Evolutionary conservation across 2,113 vertebrate species (phyloP).

Genomic region (Stigmatopora argus): DNA sequence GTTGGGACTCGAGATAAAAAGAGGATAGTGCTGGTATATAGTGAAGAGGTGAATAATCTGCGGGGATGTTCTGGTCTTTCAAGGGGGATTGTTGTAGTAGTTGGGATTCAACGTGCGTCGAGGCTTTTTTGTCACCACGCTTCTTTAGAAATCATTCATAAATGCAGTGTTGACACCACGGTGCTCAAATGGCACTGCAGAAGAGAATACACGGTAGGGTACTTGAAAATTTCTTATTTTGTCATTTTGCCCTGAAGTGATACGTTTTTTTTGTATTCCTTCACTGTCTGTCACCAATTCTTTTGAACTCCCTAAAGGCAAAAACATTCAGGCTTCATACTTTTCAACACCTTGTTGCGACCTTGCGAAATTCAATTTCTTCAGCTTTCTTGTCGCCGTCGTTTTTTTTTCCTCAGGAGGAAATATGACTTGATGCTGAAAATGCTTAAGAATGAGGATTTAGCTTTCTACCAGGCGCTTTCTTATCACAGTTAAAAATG

Average conservation of each 20-base stretch:
- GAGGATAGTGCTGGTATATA: neutral
- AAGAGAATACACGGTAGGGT: neutral
- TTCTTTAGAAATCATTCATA: no score
- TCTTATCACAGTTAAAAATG: neutral
- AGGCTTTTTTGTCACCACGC: no score
- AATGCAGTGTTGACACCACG: no score
- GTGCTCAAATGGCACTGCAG: neutral
- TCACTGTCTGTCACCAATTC: neutral
- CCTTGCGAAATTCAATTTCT: neutral
- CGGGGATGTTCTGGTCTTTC: neutral
- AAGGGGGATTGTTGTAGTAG: no score
- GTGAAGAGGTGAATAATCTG: neutral
- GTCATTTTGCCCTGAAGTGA: neutral
- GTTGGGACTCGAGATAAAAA: neutral
- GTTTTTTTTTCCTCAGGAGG: neutral
- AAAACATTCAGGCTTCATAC: neutral
- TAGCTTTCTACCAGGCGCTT: neutral
- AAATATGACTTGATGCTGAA: neutral
- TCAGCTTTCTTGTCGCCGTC: neutral
- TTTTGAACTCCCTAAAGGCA: neutral
- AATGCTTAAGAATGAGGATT: neutral
- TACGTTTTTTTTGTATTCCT: neutral
- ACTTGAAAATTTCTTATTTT: neutral
- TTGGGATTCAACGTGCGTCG: neutral
- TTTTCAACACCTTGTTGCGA: neutral